Base-by-base conservation (phyloP, 2,113 vertebrate species). In the Sinosuthora webbiana region DNA sequence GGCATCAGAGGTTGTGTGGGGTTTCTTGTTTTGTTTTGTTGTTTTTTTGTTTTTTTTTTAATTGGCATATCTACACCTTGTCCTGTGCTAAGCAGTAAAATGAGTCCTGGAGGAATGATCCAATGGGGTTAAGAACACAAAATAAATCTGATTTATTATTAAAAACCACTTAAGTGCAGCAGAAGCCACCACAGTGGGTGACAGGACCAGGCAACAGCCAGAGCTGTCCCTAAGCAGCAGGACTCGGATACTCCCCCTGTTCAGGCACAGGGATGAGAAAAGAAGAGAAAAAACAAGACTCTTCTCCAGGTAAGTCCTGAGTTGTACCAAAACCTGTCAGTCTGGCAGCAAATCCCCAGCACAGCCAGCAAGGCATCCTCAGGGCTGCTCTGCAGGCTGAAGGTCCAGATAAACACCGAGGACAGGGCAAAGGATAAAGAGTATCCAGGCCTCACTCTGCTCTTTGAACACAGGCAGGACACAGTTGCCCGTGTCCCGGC, bases 401-500 rank as follows among this genome's bases (percentile, higher is more conserved):
- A 93, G 67, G 75, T 91, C 53, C 82, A 57, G 74, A 24, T 10
- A 69, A 92, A 44, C 30, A 83, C 25, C 52, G 22, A 65, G 75
- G 77, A 33, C 35, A 15, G 57, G 39, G 33, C 27, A 14, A 67
- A 77, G 37, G 79, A 67, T 19, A 67, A 62, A 19, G 55, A 39
- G 11, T 6, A 41, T 7, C 50, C 3, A 83, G 67, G 8, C 37
- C 49, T 65, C 1, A 0, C 33, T 74, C 23, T 77, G 84, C 73
- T 87, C 87, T 91, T 83, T 82, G 81, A 28, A 67, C 77, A 2
- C 16, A 3, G 68, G 70, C 63, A 68, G 60, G 52, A 67, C 65
- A 35, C 7, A 14, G 39, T 7, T 86, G 24, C 33, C 9, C 2
- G 0, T 8, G 21, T 10, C n/a, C 1, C 1, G 30, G 75, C 65